Conservation (phyloP, 37 sponge, comb jelly and placozoan species). For the Haliclona indistincta region DNA sequence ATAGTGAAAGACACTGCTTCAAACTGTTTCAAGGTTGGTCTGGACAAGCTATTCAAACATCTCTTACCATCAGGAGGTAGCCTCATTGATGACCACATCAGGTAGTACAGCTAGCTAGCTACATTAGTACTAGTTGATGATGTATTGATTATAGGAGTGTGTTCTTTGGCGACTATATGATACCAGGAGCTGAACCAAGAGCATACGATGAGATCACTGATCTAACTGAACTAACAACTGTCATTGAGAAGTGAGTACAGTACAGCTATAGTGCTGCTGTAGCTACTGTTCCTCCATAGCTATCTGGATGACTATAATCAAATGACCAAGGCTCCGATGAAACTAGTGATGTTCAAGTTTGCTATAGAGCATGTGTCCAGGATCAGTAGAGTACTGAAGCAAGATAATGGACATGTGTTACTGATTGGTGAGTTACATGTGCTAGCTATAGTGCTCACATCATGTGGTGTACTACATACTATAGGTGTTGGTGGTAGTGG, state of each 20-base stretch:
- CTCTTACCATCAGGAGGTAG: slow-evolving; percentile 32
- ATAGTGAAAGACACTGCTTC: slow-evolving; percentile 81
- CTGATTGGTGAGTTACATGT: slow-evolving; percentile 60
- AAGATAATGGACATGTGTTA: slow-evolving; percentile 95
- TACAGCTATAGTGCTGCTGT: neutral
- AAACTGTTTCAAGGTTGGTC: slow-evolving; percentile 81
- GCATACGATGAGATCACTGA: slow-evolving; percentile 90
- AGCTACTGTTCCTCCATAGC: slow-evolving; percentile 19
- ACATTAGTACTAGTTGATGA: neutral
- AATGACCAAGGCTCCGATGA: slow-evolving; percentile 97
- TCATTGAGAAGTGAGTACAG: slow-evolving; percentile 71
- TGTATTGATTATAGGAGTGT: slow-evolving; percentile 43
- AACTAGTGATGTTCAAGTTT: slow-evolving; percentile 96
- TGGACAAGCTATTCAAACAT: slow-evolving; percentile 82
- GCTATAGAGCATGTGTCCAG: slow-evolving; percentile 96
- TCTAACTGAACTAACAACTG: slow-evolving; percentile 66
- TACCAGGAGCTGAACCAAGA: slow-evolving; percentile 63
- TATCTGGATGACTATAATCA: slow-evolving; percentile 98
- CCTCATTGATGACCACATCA: slow-evolving; percentile 76
- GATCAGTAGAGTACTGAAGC: slow-evolving; percentile 93
- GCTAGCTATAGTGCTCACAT: neutral
- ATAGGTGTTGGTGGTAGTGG: slow-evolving; percentile 95
- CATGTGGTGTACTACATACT: neutral
- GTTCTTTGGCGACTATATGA: slow-evolving; percentile 96
- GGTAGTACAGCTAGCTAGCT: neutral